Evolutionary conservation across 2,113 vertebrate genomes (phyloP), one percentile per base, ranked within the genome.

Genomic region (Epinephelus lanceolatus): DNA sequence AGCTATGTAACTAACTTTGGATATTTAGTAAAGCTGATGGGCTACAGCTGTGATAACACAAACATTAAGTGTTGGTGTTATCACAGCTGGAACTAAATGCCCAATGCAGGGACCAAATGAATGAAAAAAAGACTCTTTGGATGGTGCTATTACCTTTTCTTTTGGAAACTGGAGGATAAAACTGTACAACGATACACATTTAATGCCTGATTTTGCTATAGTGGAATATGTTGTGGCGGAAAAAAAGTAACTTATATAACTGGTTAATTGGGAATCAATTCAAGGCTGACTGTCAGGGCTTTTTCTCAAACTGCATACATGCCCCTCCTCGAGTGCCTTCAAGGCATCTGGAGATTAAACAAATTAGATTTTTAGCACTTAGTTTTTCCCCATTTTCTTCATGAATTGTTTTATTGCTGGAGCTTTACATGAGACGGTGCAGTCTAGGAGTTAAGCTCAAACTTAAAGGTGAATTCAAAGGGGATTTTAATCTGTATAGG

Each of bases 31-130:
- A 56, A 70, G 80, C 40, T 30, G 56, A 66, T 27, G 42, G 63
- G 33, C 55, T 37, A 25, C 86, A 89, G 86, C 86, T 88, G 86
- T 81, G 63, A 80, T 85, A 88, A 87, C 86, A 89, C 63, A 57
- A 88, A 81, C 63, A 70, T 57, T 30, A 62, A 66, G 57, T 61
- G 78, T 76, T 76, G 57, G 27, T 82, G 72, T 87, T 85, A 49
- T 63, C 73, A 88, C 79, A 89, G 89, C 87, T 89, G 87, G 51
- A 71, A 42, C 59, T 57, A 37, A 66, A 53, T 60, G 56, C 72
- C 37, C 37, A 42, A 67, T 25, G 25, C 25, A 61, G 40, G 80
- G 25, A 51, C 21, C n/a, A 61, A 72, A 80, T 74, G 4, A 73
- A 37, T 7, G 37, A 62, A 68, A 81, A 51, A 62, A 2, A 55